Percentiles rank a stretch among this genome's conserved stretches.
Evolutionary conservation across 2,888 invertebrate species (phyloP).

Genomic region (Eubasilissa splendida): DNA sequence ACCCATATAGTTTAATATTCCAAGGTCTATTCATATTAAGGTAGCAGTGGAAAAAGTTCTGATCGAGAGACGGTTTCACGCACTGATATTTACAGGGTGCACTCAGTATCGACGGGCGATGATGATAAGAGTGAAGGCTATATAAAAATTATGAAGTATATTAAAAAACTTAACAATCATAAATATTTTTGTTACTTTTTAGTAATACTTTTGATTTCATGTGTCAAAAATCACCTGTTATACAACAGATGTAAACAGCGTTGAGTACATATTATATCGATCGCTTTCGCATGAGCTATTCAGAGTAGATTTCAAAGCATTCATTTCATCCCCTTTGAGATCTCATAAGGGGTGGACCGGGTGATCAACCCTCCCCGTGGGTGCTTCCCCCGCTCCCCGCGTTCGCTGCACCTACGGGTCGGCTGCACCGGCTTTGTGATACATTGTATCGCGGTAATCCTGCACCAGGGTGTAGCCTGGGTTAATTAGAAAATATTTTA

Average conservation of each 20-base stretch:
- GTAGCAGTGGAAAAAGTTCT: too few relatives aligned
- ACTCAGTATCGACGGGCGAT: too few relatives aligned
- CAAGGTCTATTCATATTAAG: too few relatives aligned
- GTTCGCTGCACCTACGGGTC: constrained; percentile 35
- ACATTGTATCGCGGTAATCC: constrained; percentile 48
- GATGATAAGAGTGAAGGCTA: too few relatives aligned
- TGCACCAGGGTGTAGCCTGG: constrained; percentile 37
- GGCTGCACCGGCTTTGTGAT: constrained; percentile 52
- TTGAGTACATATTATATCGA: background rate
- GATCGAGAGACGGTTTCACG: too few relatives aligned
- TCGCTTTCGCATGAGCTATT: constrained; percentile 5
- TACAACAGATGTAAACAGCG: constrained; percentile 23
- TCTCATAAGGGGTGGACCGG: constrained; percentile 7
- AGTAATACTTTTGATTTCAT: background rate
- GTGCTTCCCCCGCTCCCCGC: constrained; percentile 9
- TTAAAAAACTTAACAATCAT: too few relatives aligned
- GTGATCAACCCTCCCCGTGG: background rate
- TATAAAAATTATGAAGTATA: too few relatives aligned
- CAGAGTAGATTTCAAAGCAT: constrained; percentile 25
- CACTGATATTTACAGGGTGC: too few relatives aligned
- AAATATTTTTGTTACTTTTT: too few relatives aligned
- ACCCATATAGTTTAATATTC: too few relatives aligned
- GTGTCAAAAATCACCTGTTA: constrained; percentile 9
- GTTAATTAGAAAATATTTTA: background rate
- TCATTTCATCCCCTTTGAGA: constrained; percentile 27